Percentiles rank a stretch among this genome's conserved stretches.
Conservation (phyloP, 2,888 invertebrate species). For the Adelphocoris suturalis region DNA sequence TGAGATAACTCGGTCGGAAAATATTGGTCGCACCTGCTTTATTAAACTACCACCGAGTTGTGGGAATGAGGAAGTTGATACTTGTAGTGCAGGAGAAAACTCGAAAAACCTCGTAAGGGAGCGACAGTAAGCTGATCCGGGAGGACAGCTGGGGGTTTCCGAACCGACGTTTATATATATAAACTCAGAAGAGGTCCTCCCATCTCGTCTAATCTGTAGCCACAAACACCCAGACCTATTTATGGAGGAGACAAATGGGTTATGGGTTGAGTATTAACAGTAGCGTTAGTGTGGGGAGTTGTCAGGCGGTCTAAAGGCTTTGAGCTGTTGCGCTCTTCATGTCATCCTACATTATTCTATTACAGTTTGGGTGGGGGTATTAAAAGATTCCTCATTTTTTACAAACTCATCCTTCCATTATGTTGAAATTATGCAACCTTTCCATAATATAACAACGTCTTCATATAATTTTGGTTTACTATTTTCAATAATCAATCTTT, state of each 20-base stretch:
- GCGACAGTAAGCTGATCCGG: slow-evolving; percentile 56
- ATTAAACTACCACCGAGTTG: slow-evolving; percentile 42
- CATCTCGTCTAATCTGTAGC: slow-evolving; percentile 28
- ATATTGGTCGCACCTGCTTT: slow-evolving; percentile 63
- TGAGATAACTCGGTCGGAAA: slow-evolving; percentile 53
- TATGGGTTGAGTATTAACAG: slow-evolving; percentile 58
- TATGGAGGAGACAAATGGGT: slow-evolving; percentile 61
- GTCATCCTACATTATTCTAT: too few species aligned
- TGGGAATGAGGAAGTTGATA: slow-evolving; percentile 56
- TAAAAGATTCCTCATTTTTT: too few species aligned
- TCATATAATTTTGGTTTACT: too few species aligned
- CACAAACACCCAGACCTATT: slow-evolving; percentile 53
- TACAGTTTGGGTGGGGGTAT: too few species aligned
- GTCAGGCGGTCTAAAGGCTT: not conserved
- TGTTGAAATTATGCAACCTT: too few species aligned
- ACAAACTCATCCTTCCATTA: too few species aligned
- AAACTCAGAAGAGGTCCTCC: slow-evolving; percentile 40
- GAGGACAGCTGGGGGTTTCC: slow-evolving; percentile 40
- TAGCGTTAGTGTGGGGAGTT: not conserved
- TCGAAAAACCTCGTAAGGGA: slow-evolving; percentile 36
- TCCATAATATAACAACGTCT: too few species aligned
- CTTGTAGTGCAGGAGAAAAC: not conserved
- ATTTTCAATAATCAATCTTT: too few species aligned
- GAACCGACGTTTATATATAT: slow-evolving; percentile 53
- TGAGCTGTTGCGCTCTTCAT: not conserved